Percentiles rank a stretch among this genome's conserved stretches.
Conservation (phyloP, 2,888 invertebrate species). For the Eristalis arbustorum region DNA sequence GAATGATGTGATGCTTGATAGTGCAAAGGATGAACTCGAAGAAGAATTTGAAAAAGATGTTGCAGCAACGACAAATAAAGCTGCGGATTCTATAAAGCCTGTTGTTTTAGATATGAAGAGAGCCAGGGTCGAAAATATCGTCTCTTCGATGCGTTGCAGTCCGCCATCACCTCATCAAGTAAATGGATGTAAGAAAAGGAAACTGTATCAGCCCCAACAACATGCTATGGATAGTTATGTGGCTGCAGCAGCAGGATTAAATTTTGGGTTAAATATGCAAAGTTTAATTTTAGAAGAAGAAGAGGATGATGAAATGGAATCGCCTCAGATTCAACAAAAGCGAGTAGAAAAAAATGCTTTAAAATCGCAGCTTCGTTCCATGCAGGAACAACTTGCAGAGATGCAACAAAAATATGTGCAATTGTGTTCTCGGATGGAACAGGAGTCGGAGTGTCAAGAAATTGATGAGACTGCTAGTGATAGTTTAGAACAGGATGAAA, state of each 20-base stretch:
- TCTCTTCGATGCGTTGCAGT: slow-evolving; percentile 94
- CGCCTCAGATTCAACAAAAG: slow-evolving; percentile 90
- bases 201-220: slow-evolving; percentile 97
- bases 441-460: slow-evolving; percentile 88
- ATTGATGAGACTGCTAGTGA: slow-evolving; percentile 88
- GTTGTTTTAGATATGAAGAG: slow-evolving; percentile 91
- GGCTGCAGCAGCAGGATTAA: slow-evolving; percentile 82
- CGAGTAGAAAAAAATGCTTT: slow-evolving; percentile 92
- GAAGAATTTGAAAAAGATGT: slow-evolving; percentile 84
- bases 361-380: slow-evolving; percentile 90
- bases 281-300: slow-evolving; percentile 85
- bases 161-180: slow-evolving; percentile 85
- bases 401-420: slow-evolving; percentile 96
- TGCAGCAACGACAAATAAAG: slow-evolving; percentile 77
- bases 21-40: slow-evolving; percentile 85
- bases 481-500: slow-evolving; percentile 82
- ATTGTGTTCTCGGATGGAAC: slow-evolving; percentile 91
- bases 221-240: slow-evolving; percentile 86
- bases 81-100: slow-evolving; percentile 79
- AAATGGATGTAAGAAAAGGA: slow-evolving; percentile 97
- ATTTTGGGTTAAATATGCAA: slow-evolving; percentile 82
- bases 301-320: slow-evolving; percentile 88
- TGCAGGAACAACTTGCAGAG: slow-evolving; percentile 94
- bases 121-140: slow-evolving; percentile 96
- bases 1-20: slow-evolving; percentile 81